Evolutionary conservation across 2,888 invertebrate genomes (phyloP).

Genomic region (Coelopa pilipes): DNA sequence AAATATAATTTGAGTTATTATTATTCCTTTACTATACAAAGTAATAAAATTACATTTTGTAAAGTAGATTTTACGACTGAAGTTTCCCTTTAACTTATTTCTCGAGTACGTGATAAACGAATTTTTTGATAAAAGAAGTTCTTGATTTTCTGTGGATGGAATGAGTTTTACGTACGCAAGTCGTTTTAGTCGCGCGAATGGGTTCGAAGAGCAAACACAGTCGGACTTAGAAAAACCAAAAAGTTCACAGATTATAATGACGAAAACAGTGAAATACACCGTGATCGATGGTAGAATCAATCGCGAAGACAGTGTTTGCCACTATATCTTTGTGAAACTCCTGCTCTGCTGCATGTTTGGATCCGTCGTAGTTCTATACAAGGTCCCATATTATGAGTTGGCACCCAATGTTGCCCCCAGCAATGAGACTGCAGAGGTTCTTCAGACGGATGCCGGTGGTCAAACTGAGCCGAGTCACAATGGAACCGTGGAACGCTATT

Average conservation of each 20-base stretch:
- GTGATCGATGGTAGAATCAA: neutral
- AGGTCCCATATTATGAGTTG: neutral
- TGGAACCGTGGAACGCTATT: constrained; percentile 46
- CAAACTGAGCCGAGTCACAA: neutral
- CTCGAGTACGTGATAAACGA: too few relatives aligned
- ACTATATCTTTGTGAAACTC: neutral
- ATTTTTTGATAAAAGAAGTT: too few relatives aligned
- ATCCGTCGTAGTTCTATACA: constrained; percentile 7
- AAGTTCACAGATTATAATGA: neutral
- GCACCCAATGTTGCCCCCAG: neutral
- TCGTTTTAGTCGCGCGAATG: too few relatives aligned
- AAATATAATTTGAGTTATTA: too few relatives aligned
- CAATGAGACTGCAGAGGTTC: neutral
- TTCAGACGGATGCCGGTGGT: neutral
- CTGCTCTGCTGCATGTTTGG: neutral
- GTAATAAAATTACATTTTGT: too few relatives aligned
- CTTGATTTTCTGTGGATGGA: too few relatives aligned
- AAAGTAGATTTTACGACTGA: too few relatives aligned
- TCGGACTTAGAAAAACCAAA: too few relatives aligned
- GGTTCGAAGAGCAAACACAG: too few relatives aligned
- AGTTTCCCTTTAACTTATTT: too few relatives aligned
- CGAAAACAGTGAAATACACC: neutral
- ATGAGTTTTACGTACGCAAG: too few relatives aligned
- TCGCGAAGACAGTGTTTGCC: neutral
- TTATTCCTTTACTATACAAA: too few relatives aligned